These are phyloP conservation scores for Hanleya hanleyi DNA, from an alignment of 2,888 invertebrate genomes.

Conservation along the genomic window DNA sequence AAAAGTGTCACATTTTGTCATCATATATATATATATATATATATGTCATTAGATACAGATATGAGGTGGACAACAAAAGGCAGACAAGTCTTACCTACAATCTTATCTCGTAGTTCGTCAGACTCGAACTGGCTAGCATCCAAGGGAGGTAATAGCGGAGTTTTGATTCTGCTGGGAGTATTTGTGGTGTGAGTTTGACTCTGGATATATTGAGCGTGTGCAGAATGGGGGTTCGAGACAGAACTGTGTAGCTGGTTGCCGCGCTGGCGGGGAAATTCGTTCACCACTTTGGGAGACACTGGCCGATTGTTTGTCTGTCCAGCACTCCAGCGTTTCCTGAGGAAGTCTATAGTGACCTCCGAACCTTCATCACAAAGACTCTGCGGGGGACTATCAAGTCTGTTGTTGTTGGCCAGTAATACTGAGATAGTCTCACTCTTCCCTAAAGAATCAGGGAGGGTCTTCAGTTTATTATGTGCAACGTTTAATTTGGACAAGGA, in stretches of 20 bases:
- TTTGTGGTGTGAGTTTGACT: constrained; percentile 71
- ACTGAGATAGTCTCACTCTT: constrained; percentile 53
- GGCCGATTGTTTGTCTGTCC: neutral
- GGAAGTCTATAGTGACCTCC: constrained; percentile 54
- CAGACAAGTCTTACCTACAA: constrained; percentile 60
- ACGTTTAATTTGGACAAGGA: constrained; percentile 66
- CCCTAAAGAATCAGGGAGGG: constrained; percentile 66
- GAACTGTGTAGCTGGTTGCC: constrained; percentile 68
- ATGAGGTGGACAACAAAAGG: too few relatives aligned
- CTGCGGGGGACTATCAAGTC: constrained; percentile 65
- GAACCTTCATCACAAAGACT: constrained; percentile 68
- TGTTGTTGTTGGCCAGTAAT: constrained; percentile 64
- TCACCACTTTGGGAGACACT: constrained; percentile 26
- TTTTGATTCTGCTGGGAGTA: constrained; percentile 69
- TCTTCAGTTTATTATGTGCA: constrained; percentile 64
- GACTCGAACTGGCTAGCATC: constrained; percentile 63
- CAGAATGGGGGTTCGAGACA: constrained; percentile 69
- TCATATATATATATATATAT: too few relatives aligned
- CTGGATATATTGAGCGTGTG: constrained; percentile 71
- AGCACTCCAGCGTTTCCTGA: constrained; percentile 46
- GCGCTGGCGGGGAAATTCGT: constrained; percentile 68
- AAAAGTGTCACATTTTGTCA: too few relatives aligned
- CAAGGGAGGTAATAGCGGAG: constrained; percentile 69
- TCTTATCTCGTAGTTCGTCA: constrained; percentile 66
- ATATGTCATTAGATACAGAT: too few relatives aligned